Evolutionary conservation across 23 tunicate genomes (phyloP), one percentile per base, ranked within the genome.

Genomic region (Trididemnum miniatum): DNA sequence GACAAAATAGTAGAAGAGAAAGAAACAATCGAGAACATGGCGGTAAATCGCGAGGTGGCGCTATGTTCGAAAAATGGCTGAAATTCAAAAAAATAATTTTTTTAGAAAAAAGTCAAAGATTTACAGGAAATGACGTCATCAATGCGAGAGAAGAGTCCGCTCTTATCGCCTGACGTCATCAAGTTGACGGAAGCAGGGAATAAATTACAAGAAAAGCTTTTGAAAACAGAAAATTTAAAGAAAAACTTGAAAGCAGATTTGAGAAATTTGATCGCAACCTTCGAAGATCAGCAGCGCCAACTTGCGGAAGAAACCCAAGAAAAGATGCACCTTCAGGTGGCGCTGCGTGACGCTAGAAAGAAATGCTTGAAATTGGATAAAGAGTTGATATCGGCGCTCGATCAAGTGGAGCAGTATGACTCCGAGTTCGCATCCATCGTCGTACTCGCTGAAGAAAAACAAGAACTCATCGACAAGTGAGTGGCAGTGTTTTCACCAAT

Each of bases 371-470:
- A 44, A 7, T 15, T 44, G 15, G 54, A 44, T 9, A 44, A 44
- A 15, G 54, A 44, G 15, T 9, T 44, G 15, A 15, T 7, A 44
- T 7, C 9, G 15, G 54, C 9, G 15, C 15, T 15, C 15, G 12
- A 44, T 15, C 54, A 44, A 44, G 12, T 44, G 15, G 54, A 44
- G 54, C 12, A 44, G 15, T 7, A 7, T 9, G 15, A 9, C 12
- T 7, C 54, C 12, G 54, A 44, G 54, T 44, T 44, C 15, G 54
- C 9, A 44, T 44, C 54, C 12, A 44, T 44, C 15, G 12, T 44
- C 54, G 32, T 30, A 2, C 38, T 67, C 2, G 75, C 75, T 7
- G 38, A 31, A 38, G 38, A 67, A 67, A 67, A 67, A n/a, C 75
- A 67, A 32, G 26, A 62, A 62, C 27, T 62, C 67, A 62, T 62